These are phyloP conservation scores for Dicyrtomina minuta DNA, from an alignment of 2,888 invertebrate genomes.

Conservation along the genomic window DNA sequence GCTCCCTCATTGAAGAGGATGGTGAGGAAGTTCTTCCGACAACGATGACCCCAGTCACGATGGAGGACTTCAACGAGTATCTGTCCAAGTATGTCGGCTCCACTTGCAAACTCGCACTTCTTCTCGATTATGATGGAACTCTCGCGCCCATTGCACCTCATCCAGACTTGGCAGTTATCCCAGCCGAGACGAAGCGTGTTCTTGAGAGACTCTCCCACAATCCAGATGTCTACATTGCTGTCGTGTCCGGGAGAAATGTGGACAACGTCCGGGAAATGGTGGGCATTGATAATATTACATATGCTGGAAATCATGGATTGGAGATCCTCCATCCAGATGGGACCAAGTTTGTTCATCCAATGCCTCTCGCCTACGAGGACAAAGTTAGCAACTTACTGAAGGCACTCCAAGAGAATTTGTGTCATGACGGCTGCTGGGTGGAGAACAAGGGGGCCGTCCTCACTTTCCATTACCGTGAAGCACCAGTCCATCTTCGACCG, in stretches of 20 bases:
- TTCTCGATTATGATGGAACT: slow-evolving; percentile 83
- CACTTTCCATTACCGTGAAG: slow-evolving; percentile 85
- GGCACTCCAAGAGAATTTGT: slow-evolving; percentile 71
- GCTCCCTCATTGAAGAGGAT: slow-evolving; percentile 63
- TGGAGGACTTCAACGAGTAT: slow-evolving; percentile 88
- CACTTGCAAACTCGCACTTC: slow-evolving; percentile 77
- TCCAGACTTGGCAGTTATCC: slow-evolving; percentile 82
- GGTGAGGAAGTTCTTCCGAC: slow-evolving; percentile 80
- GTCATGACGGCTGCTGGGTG: slow-evolving; percentile 86
- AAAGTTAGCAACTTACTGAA: slow-evolving; percentile 76
- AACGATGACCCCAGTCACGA: slow-evolving; percentile 84
- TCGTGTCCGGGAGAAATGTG: slow-evolving; percentile 82
- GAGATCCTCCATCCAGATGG: slow-evolving; percentile 88
- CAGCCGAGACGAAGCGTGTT: slow-evolving; percentile 75
- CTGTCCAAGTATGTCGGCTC: slow-evolving; percentile 82
- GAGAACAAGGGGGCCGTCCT: slow-evolving; percentile 85
- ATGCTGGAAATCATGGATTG: slow-evolving; percentile 78
- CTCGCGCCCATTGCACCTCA: slow-evolving; percentile 85
- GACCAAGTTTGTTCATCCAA: slow-evolving; percentile 85
- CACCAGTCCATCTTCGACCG: slow-evolving; percentile 69
- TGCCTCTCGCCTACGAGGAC: slow-evolving; percentile 77
- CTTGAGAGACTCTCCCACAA: slow-evolving; percentile 78
- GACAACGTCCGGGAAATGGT: slow-evolving; percentile 88
- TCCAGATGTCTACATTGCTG: slow-evolving; percentile 82
- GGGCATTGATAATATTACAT: slow-evolving; percentile 85